Conservation (phyloP, 2,888 invertebrate species). For the Drosophila longiperda region DNA sequence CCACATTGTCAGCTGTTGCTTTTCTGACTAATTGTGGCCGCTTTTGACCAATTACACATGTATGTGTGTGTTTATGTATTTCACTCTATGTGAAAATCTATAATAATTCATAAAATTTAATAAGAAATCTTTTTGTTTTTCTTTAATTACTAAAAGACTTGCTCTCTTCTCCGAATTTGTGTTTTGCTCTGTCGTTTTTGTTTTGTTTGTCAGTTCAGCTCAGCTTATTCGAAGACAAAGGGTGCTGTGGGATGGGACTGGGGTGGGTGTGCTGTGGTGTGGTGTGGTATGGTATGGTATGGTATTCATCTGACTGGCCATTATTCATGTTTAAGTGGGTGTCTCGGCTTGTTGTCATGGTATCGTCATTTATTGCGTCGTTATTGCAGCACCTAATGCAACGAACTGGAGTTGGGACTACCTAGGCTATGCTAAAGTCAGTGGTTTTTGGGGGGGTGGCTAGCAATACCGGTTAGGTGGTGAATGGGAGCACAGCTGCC, state of each 20-base stretch:
- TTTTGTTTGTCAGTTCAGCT: constrained; percentile 10
- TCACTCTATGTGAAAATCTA: background rate
- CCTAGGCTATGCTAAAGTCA: background rate
- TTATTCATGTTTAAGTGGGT: constrained; percentile 78
- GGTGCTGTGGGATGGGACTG: background rate
- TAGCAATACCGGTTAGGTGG: background rate
- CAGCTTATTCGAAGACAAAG: constrained; percentile 25
- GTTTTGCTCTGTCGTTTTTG: background rate
- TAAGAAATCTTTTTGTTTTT: background rate
- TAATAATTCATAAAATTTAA: background rate
- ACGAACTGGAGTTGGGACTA: constrained; percentile 2
- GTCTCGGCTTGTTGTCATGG: constrained; percentile 73
- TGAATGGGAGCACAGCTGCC: constrained; percentile 69
- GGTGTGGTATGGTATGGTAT: background rate
- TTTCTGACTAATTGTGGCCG: constrained; percentile 68
- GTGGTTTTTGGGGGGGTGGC: background rate
- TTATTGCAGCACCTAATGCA: constrained; percentile 75
- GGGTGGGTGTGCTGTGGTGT: background rate
- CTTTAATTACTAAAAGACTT: background rate
- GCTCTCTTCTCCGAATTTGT: background rate
- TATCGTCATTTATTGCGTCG: constrained; percentile 77
- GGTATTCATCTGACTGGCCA: constrained; percentile 31
- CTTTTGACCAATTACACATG: constrained; percentile 61
- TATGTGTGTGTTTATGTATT: background rate
- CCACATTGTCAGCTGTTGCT: constrained; percentile 18